Evolutionary conservation across 2,888 invertebrate genomes (phyloP).

Genomic region (Drosophila tanythrix): DNA sequence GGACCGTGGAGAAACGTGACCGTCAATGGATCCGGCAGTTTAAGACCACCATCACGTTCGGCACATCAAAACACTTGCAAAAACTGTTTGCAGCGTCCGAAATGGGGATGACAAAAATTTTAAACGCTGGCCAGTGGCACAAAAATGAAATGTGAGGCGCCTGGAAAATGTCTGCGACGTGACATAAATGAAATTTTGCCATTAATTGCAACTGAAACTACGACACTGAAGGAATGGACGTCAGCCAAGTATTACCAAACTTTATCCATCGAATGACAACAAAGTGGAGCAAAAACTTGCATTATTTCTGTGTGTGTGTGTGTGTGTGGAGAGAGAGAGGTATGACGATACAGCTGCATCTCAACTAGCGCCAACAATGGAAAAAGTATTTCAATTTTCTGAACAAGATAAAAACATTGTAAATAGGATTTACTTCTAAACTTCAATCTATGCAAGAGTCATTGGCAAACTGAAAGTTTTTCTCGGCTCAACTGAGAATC

Average conservation of each 20-base stretch:
- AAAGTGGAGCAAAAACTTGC: slow-evolving; percentile 19
- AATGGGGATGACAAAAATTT: slow-evolving; percentile 55
- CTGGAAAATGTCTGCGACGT: slow-evolving; percentile 55
- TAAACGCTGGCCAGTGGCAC: slow-evolving; percentile 25
- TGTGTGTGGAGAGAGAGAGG: not conserved
- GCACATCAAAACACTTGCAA: slow-evolving; percentile 62
- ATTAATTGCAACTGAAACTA: slow-evolving; percentile 59
- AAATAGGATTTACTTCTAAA: slow-evolving; percentile 52
- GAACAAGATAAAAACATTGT: slow-evolving; percentile 57
- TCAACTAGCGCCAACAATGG: slow-evolving; percentile 38
- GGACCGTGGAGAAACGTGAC: slow-evolving; percentile 55
- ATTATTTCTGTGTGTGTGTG: slow-evolving; percentile 1
- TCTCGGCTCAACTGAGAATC: not conserved
- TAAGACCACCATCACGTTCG: slow-evolving; percentile 67
- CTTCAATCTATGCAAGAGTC: slow-evolving; percentile 48
- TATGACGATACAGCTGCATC: slow-evolving; percentile 10
- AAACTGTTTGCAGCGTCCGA: slow-evolving; percentile 53
- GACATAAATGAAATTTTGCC: slow-evolving; percentile 68
- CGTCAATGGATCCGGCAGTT: slow-evolving; percentile 53
- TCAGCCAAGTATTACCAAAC: slow-evolving; percentile 30
- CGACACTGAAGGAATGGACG: slow-evolving; percentile 14
- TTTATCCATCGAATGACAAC: slow-evolving; percentile 44
- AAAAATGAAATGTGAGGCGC: slow-evolving; percentile 25
- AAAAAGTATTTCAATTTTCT: slow-evolving; percentile 70
- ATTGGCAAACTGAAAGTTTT: slow-evolving; percentile 36